phyloP scores from a whole-genome alignment of 2,888 invertebrate species.

The Spilarctia lutea region DNA sequence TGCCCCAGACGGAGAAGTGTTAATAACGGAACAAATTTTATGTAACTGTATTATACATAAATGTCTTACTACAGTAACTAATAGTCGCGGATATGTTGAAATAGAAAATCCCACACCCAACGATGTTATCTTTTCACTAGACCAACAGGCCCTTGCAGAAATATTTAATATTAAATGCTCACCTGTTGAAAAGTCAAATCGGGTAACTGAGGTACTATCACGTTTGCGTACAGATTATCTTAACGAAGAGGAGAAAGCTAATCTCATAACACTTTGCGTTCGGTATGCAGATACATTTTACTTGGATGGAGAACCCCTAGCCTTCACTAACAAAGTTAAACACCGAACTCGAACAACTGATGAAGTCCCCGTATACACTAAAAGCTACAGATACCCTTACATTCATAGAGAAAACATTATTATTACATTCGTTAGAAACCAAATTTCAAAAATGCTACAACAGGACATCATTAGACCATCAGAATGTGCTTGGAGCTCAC shows the following conservation, averaged over 20 bases:
- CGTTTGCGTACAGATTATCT: not conserved
- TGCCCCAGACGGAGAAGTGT: constrained; percentile 34
- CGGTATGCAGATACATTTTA: too few species aligned
- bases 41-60: constrained; percentile 36
- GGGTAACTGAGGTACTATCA: not conserved
- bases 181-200: not conserved
- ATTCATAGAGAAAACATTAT: constrained; percentile 16
- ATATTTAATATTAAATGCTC: not conserved
- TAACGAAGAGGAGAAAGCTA: not conserved
- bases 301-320: too few species aligned
- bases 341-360: too few species aligned
- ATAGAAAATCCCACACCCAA: not conserved
- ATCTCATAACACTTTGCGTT: not conserved
- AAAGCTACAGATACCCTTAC: constrained; percentile 6
- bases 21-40: constrained; percentile 33
- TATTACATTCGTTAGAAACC: constrained; percentile 10
- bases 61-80: not conserved
- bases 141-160: not conserved
- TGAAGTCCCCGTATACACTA: too few species aligned
- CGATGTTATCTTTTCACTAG: not conserved
- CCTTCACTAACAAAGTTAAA: too few species aligned
- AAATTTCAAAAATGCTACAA: constrained; percentile 21
- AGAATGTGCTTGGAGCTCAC: constrained; percentile 8
- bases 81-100: constrained; percentile 1
- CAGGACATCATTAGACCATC: constrained; percentile 19